Base-by-base conservation (phyloP, 2,888 invertebrate genomes). In the Calameuta idolon region DNA sequence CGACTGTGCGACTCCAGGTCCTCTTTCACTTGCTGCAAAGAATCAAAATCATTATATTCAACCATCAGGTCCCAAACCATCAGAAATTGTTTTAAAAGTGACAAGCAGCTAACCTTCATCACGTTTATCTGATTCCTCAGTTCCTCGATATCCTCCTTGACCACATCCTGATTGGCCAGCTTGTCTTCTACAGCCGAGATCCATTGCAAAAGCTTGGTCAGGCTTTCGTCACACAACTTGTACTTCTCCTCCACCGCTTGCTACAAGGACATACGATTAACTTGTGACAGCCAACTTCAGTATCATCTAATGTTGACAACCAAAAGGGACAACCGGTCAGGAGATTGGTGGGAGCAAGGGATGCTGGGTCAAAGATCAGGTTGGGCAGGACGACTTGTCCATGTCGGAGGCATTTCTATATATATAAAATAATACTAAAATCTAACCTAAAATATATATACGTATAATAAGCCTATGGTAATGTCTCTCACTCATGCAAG, bases 161-260 rank as follows among this genome's bases (percentile, higher is more conserved):
- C 96, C 23, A 97, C 95, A 86, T 97, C 97, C 89, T 97, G 97
- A 83, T 95, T 95, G 73, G 97, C 96, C 84, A 98, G 93, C 87
- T 95, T 94, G 83, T 96, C 95, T 92, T 98, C 98, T 12, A 98
- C 93, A 80, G 96, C 95, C 34, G 94, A 94, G 85, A 98, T 95
- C 98, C 98, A 98, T 92, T 96, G 95, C 86, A 97, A 93, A 79
- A 98, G 93, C 90, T 96, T 96, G 81, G 95, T 95, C 80, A 98
- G 93, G 71, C 95, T 96, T 91, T 97, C 97, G 92, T 97, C 97
- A 92, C 97, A 98, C 87, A 97, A 93, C 90, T 96, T 96, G 94
- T 97, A 98, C 92, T 97, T 97, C 92, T 98, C 98, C 93, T 98
- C 97, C 86, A 98, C 97, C 89, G 98, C 98, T 96, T 97, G 97